Conservation (phyloP, 2,888 invertebrate genomes). For the Lycophotia porphyrea region DNA sequence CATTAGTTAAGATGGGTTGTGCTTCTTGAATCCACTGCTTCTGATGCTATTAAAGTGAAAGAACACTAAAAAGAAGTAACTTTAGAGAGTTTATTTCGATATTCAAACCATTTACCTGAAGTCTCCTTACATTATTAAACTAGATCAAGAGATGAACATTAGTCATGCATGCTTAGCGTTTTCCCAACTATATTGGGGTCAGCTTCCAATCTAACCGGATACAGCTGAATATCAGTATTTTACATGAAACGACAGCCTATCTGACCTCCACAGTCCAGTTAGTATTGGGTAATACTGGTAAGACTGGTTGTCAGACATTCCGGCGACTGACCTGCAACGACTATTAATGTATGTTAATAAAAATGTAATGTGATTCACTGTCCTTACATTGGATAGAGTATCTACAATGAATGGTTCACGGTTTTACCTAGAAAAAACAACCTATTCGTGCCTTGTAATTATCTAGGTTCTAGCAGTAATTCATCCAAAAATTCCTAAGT, state of each 20-base stretch:
- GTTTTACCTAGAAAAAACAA: fast-evolving
- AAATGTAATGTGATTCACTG: background rate
- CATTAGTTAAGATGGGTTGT: slow-evolving; percentile 20
- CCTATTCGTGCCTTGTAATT: background rate
- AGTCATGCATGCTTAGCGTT: too few species aligned
- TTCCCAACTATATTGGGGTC: too few species aligned
- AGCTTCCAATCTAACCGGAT: background rate
- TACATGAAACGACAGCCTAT: too few species aligned
- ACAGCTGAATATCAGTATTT: too few species aligned
- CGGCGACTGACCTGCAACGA: too few species aligned
- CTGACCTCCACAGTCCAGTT: too few species aligned
- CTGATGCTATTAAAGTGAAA: background rate
- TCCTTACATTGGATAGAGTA: background rate
- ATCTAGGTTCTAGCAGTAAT: background rate
- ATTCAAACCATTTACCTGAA: background rate
- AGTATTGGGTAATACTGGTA: too few species aligned
- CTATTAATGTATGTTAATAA: background rate
- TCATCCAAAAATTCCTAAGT: slow-evolving; percentile 4
- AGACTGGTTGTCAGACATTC: too few species aligned
- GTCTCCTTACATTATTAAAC: background rate
- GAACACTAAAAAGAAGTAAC: background rate
- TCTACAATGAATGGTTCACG: background rate
- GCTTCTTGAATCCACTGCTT: slow-evolving; percentile 10
- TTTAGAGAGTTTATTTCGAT: background rate
- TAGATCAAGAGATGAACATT: background rate